Conservation (phyloP, 2,888 invertebrate genomes). For the Girardia tigrina region DNA sequence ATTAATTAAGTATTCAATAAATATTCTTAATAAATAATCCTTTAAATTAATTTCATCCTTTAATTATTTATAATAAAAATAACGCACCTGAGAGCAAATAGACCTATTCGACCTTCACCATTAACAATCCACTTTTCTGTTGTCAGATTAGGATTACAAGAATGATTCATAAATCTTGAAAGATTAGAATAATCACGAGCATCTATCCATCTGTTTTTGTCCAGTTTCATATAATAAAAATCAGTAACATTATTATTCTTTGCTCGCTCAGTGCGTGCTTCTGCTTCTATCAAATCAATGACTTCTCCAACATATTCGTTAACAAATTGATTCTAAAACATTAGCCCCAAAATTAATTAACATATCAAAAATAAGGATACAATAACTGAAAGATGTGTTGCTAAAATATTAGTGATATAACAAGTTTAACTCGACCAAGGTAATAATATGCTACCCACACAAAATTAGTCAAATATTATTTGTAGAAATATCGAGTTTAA, state of each 20-base stretch:
- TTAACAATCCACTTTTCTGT: slow-evolving; percentile 87
- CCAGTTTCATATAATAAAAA: slow-evolving; percentile 67
- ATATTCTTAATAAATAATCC: no score
- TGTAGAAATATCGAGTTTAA: no score
- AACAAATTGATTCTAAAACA: slow-evolving; percentile 61
- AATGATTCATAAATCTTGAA: slow-evolving; percentile 74
- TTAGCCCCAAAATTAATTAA: no score
- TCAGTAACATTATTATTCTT: slow-evolving; percentile 68
- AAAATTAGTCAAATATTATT: no score
- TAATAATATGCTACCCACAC: no score
- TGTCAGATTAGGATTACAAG: slow-evolving; percentile 82
- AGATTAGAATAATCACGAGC: slow-evolving; percentile 84
- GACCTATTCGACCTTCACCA: slow-evolving; percentile 71
- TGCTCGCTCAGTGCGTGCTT: slow-evolving; percentile 63
- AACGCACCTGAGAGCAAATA: not conserved
- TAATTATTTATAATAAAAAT: no score
- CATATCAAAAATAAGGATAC: no score
- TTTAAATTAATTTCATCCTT: no score
- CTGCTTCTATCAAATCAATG: slow-evolving; percentile 75
- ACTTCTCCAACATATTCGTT: slow-evolving; percentile 91
- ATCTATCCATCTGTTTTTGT: slow-evolving; percentile 60
- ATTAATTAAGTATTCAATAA: no score
- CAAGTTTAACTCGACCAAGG: no score
- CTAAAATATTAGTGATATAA: no score
- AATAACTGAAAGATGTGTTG: no score